Conservation (phyloP, 2,113 vertebrate genomes). For the Rana temporaria region DNA sequence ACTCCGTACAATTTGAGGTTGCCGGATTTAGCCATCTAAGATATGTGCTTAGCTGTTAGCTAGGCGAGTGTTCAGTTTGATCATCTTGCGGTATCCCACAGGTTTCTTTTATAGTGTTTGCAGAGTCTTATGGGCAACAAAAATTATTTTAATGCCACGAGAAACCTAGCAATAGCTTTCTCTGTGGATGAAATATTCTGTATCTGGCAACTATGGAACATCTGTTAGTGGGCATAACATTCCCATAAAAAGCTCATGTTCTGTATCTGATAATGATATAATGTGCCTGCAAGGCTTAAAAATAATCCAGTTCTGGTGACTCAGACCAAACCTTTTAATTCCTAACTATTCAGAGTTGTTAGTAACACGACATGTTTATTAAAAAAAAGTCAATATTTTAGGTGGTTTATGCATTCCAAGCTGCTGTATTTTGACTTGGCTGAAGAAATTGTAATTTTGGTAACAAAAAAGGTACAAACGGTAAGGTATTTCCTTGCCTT, state of each 20-base stretch:
- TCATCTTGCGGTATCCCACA: conserved; percentile 47
- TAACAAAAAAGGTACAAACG: no score
- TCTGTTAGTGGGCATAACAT: conserved; percentile 29
- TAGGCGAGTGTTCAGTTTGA: conserved; percentile 17
- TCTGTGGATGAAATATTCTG: conserved; percentile 31
- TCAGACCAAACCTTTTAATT: background rate
- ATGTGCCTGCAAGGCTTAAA: background rate
- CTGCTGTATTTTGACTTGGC: no score
- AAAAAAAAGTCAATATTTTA: no score
- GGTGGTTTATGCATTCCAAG: no score
- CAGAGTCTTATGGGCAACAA: conserved; percentile 30
- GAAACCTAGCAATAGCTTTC: background rate
- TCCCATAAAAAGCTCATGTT: conserved; percentile 36
- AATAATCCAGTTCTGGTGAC: background rate
- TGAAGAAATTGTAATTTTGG: no score
- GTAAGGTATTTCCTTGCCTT: no score
- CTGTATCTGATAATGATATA: conserved; percentile 26
- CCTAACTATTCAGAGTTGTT: background rate
- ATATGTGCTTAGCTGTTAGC: conserved; percentile 25
- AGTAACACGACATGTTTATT: background rate
- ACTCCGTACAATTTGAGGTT: background rate
- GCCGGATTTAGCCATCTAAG: conserved; percentile 13
- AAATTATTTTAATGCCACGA: conserved; percentile 38
- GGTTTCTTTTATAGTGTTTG: conserved; percentile 42
- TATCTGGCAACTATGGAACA: conserved; percentile 26